Percentiles rank a stretch among this genome's conserved stretches.
phyloP scores from a whole-genome alignment of 2,888 invertebrate species.

The Drosophila setosimentum region DNA sequence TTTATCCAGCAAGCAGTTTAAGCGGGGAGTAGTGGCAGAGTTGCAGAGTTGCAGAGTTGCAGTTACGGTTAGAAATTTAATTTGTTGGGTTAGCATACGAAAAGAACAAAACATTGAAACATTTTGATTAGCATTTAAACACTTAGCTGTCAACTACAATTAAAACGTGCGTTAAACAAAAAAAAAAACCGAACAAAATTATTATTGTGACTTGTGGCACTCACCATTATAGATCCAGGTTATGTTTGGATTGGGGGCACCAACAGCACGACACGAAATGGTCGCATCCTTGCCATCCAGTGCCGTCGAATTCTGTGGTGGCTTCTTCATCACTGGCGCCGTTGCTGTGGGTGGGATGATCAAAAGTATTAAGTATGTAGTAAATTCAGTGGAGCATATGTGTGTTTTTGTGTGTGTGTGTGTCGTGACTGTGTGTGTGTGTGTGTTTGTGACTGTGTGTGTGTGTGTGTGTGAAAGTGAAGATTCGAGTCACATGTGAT shows the following conservation, averaged over 20 bases:
- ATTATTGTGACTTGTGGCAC: constrained; percentile 55
- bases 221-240: constrained; percentile 97
- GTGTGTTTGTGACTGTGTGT: constrained; percentile 1
- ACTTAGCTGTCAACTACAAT: constrained; percentile 3
- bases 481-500: constrained; percentile 17
- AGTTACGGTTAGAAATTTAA: constrained; percentile 55
- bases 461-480: background rate
- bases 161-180: constrained; percentile 3
- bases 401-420: constrained; percentile 19
- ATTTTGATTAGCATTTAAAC: constrained; percentile 41
- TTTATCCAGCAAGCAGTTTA: constrained; percentile 41
- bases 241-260: constrained; percentile 95
- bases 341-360: constrained; percentile 88
- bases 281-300: constrained; percentile 97
- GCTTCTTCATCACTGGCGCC: constrained; percentile 93
- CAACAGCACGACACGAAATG: constrained; percentile 93
- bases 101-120: constrained; percentile 26
- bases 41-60: constrained; percentile 16
- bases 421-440: background rate
- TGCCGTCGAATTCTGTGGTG: constrained; percentile 94
- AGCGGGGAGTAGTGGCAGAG: constrained; percentile 14
- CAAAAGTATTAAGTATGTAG: constrained; percentile 17
- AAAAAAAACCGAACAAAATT: background rate
- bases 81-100: constrained; percentile 56
- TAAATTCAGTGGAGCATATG: constrained; percentile 6